Conservation (phyloP, 2,888 invertebrate species). For the Proisotoma minuta region DNA sequence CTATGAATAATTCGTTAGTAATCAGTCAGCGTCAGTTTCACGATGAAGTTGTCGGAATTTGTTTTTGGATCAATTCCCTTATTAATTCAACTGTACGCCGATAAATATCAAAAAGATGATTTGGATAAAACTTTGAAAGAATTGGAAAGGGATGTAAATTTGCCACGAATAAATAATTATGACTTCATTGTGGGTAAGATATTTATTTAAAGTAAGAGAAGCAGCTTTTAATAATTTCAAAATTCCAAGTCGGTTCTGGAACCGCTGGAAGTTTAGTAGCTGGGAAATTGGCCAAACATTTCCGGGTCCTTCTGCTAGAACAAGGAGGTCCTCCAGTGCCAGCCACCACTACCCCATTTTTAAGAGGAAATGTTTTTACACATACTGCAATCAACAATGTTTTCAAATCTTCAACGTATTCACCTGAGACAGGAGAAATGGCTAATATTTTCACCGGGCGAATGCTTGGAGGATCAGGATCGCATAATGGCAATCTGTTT, state of each 20-base stretch:
- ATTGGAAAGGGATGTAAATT: neutral
- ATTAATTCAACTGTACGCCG: neutral
- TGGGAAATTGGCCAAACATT: neutral
- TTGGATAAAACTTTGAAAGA: neutral
- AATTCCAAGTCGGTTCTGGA: neutral
- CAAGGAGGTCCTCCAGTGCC: neutral
- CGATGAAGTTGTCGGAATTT: neutral
- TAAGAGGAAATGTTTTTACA: neutral
- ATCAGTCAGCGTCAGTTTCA: too few relatives aligned
- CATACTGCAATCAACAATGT: neutral
- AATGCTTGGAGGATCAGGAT: neutral
- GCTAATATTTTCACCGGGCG: neutral
- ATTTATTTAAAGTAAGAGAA: neutral
- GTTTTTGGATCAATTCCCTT: neutral
- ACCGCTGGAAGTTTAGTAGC: neutral
- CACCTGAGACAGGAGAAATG: neutral
- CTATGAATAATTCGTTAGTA: too few relatives aligned
- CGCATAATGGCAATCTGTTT: neutral
- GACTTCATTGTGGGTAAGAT: neutral
- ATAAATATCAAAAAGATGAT: constrained; percentile 1
- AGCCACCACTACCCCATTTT: neutral
- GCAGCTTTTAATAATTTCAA: neutral
- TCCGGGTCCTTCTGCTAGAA: neutral
- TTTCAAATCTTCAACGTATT: too few relatives aligned
- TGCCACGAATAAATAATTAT: neutral